Evolutionary conservation across 2,888 invertebrate genomes (phyloP), one percentile per base, ranked within the genome.

Genomic region (Cordylochernes scorpioides): DNA sequence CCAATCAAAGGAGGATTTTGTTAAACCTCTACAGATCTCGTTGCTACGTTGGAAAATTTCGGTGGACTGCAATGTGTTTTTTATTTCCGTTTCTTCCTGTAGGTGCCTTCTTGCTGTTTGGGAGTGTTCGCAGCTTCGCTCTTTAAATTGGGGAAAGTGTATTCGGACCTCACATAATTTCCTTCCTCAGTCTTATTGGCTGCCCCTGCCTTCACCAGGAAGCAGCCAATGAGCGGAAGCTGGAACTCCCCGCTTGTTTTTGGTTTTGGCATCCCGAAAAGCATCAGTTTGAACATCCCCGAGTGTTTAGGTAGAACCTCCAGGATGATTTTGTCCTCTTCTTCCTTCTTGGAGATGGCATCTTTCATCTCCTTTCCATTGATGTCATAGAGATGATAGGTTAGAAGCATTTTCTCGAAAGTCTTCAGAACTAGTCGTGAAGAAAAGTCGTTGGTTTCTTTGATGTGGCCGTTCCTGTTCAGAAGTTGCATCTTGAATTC

Each of bases 371-470:
- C 43, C 17, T 33, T 37, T 6, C 41, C 39, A 25, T 44, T 42
- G 2, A 42, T 35, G 27, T 44, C 41, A 21, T 39, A 31, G 3
- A 44, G 21, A 21, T 40, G 38, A 25, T 38, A 35, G 15, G 39
- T 40, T 5, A 44, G 33, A 26, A 44, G 35, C 40, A 43, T 41
- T 5, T 37, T 33, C 10, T 41, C 41, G 10, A 32, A 32, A 3
- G 35, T 29, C 28, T 43, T 40, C 18, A 43, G 31, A 6, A 39
- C 34, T n/a, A 48, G 29, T 29, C 41, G 37, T 16, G 44, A 40
- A 21, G 40, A 40, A 5, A 47, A 47, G 5, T 45, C 46, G 42
- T 45, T 45, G 13, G 44, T 43, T 22, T 41, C 38, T 15, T 48
- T 44, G 24, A 44, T 39, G 1, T 47, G 44, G 7, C 42, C 43